Evolutionary conservation across 1,140 invertebrate species (phyloP).

Genomic region (Diprion similis): DNA sequence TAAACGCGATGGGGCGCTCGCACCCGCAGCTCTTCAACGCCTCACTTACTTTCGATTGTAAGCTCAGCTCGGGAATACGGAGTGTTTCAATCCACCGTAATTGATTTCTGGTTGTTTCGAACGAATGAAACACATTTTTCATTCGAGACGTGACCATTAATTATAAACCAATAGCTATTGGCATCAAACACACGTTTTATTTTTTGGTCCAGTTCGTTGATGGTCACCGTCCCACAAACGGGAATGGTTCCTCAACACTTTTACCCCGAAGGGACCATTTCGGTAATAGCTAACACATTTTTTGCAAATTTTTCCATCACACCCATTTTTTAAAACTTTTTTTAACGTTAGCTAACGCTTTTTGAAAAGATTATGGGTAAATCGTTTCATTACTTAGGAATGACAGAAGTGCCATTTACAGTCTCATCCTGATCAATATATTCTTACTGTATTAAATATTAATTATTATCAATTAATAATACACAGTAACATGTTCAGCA

Average conservation of each 20-base stretch:
- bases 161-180: not conserved
- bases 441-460: too few relatives aligned
- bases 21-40: not conserved
- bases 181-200: not conserved
- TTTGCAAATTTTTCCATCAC: too few relatives aligned
- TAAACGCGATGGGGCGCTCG: not conserved
- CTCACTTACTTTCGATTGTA: not conserved
- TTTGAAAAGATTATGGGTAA: too few relatives aligned
- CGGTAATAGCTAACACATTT: too few relatives aligned
- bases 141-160: not conserved
- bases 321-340: too few relatives aligned
- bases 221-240: not conserved
- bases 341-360: too few relatives aligned
- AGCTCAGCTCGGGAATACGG: not conserved
- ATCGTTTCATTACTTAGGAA: too few relatives aligned
- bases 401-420: too few relatives aligned
- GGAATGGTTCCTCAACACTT: not conserved
- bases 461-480: too few relatives aligned
- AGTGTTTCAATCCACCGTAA: not conserved
- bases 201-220: not conserved
- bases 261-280: too few relatives aligned
- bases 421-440: too few relatives aligned
- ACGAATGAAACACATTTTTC: conserved; percentile 6
- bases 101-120: not conserved
- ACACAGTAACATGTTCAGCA: too few relatives aligned